Evolutionary conservation across 2,888 invertebrate species (phyloP).

Genomic region (Anodontia alba): DNA sequence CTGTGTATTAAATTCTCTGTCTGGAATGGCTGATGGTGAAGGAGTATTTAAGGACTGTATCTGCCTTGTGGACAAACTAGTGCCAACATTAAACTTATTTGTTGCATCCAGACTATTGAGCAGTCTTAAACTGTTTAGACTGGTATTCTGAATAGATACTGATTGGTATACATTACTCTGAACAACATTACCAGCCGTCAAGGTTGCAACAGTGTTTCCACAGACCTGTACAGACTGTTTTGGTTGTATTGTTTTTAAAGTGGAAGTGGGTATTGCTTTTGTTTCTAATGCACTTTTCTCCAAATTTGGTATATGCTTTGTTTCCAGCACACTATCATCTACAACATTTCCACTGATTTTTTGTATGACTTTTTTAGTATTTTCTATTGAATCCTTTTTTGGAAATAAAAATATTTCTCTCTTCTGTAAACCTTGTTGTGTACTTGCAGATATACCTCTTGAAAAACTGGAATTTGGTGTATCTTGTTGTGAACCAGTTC

Average conservation of each 20-base stretch:
- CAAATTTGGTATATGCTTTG: not conserved
- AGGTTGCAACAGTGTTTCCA: not conserved
- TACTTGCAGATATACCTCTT: not conserved
- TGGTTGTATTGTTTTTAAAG: not conserved
- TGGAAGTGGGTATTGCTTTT: not conserved
- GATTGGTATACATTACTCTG: not conserved
- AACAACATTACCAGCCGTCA: not conserved
- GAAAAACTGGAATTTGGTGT: not conserved
- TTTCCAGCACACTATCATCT: not conserved
- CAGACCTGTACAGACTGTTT: no score
- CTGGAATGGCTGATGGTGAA: not conserved
- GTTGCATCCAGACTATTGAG: not conserved
- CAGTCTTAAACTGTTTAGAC: not conserved
- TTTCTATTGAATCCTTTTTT: not conserved
- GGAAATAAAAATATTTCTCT: not conserved
- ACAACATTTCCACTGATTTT: no score
- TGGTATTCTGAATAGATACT: not conserved
- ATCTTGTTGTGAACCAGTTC: constrained; percentile 19
- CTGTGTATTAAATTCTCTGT: not conserved
- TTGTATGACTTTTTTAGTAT: no score
- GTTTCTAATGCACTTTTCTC: not conserved
- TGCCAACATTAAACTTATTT: not conserved
- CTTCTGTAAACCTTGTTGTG: not conserved
- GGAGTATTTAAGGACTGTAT: not conserved
- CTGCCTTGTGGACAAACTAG: not conserved